Evolutionary conservation across 2,113 vertebrate species (phyloP).

Genomic region (Ameiurus melas): DNA sequence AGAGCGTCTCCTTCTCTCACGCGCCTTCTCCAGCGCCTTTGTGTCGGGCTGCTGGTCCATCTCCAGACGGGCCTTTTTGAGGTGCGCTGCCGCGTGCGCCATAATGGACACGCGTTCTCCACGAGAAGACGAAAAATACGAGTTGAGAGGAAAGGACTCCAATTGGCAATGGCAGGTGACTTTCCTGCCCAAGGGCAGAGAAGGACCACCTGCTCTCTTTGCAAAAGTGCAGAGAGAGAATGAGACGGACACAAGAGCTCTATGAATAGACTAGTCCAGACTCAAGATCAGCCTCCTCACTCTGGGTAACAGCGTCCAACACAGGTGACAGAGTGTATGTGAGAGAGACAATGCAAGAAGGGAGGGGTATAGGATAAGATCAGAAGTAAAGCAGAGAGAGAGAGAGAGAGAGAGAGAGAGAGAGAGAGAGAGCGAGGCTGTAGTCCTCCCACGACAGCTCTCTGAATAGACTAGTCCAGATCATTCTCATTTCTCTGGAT

Average conservation of each 20-base stretch:
- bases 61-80: slow-evolving; percentile 95
- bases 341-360: slow-evolving; percentile 17
- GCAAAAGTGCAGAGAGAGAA: slow-evolving; percentile 2
- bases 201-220: slow-evolving; percentile 20
- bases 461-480: slow-evolving; percentile 35
- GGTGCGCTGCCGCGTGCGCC: slow-evolving; percentile 95
- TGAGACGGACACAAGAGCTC: neutral
- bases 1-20: slow-evolving; percentile 86
- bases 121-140: slow-evolving; percentile 28
- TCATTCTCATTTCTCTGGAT: slow-evolving; percentile 53
- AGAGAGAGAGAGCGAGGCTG: slow-evolving; percentile 44
- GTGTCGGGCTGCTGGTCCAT: slow-evolving; percentile 84
- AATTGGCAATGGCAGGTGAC: slow-evolving; percentile 39
- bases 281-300: slow-evolving; percentile 35
- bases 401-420: slow-evolving; percentile 40
- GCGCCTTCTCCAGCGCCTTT: slow-evolving; percentile 86
- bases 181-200: slow-evolving; percentile 55
- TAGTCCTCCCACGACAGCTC: slow-evolving; percentile 49
- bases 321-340: slow-evolving; percentile 13
- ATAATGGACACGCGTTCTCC: slow-evolving; percentile 65
- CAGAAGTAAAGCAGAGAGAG: slow-evolving; percentile 18
- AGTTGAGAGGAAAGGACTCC: slow-evolving; percentile 28
- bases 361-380: slow-evolving; percentile 38
- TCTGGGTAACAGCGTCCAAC: slow-evolving; percentile 36
- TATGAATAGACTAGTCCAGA: slow-evolving; percentile 34